Conservation (phyloP, 2,797 vertebrate species). For the Vireo griseus region DNA sequence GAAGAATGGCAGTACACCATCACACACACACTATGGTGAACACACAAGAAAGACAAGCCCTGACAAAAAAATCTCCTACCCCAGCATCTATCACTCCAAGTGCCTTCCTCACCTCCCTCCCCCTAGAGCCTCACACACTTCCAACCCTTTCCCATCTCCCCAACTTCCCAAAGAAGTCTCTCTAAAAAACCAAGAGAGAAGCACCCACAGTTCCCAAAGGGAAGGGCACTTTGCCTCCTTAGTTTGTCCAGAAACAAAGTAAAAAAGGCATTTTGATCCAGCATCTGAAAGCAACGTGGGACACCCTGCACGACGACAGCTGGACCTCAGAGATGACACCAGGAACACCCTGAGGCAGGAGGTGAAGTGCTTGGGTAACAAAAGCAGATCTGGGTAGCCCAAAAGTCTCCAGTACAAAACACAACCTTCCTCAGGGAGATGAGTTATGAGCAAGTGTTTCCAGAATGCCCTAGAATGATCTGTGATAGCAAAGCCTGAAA, state of each 20-base stretch:
- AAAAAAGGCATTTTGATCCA: background rate
- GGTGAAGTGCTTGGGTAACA: background rate
- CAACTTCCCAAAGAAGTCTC: background rate
- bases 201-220: background rate
- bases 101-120: background rate
- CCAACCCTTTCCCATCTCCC: background rate
- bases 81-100: fast-evolving
- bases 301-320: background rate
- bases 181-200: background rate
- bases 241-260: background rate
- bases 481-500: background rate
- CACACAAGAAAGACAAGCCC: background rate
- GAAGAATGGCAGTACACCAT: fast-evolving
- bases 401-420: background rate
- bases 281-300: background rate
- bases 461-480: background rate
- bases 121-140: background rate
- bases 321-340: background rate
- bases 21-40: background rate
- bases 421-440: background rate
- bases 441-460: background rate
- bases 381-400: background rate
- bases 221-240: background rate
- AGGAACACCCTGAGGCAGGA: background rate
- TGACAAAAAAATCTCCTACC: background rate